Percentiles rank a stretch among this genome's conserved stretches.
Evolutionary conservation across 2,888 invertebrate genomes (phyloP).

Genomic region (Idaea straminata): DNA sequence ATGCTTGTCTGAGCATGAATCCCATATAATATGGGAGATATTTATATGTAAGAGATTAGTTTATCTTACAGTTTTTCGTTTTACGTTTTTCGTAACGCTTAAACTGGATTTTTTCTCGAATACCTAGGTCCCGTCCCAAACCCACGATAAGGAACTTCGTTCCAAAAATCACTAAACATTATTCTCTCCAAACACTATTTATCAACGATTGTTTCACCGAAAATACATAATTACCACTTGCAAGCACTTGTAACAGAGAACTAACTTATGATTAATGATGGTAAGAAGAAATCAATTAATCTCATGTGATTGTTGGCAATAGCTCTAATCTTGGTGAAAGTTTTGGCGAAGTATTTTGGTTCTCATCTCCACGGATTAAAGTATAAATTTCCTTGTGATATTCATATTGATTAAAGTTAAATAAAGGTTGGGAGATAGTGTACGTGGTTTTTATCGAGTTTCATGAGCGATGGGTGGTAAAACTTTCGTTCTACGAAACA

Average conservation of each 20-base stretch:
- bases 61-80: no score
- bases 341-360: conserved; percentile 6
- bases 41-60: no score
- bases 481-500: no score
- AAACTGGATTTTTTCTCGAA: no score
- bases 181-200: neutral
- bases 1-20: no score
- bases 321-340: conserved; percentile 7
- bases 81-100: no score
- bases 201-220: neutral
- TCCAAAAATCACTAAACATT: neutral
- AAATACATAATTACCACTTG: conserved; percentile 9
- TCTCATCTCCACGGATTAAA: neutral
- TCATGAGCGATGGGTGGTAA: no score
- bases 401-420: neutral
- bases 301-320: conserved; percentile 14
- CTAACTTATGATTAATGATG: conserved; percentile 17
- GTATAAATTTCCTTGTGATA: neutral
- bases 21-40: no score
- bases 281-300: conserved; percentile 17
- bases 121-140: no score
- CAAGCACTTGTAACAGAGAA: conserved; percentile 8
- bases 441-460: neutral
- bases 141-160: neutral
- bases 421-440: neutral